Evolutionary conservation across 2,888 invertebrate species (phyloP).

Genomic region (Camponotus fellah): DNA sequence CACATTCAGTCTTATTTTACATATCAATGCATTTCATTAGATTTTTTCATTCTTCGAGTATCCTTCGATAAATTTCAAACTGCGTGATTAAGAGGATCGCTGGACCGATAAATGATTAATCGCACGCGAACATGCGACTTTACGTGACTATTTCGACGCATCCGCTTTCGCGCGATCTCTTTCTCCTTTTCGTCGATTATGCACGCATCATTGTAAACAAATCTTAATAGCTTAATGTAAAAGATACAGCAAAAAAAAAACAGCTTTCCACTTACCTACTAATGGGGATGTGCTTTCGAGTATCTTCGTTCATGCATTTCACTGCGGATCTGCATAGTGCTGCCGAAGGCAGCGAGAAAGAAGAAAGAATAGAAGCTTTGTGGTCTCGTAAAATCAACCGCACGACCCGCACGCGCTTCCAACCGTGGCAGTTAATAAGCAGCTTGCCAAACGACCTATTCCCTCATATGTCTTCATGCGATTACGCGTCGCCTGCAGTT

Average conservation of each 20-base stretch:
- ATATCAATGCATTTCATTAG: slow-evolving; percentile 53
- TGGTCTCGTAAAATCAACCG: slow-evolving; percentile 81
- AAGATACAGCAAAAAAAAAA: background rate
- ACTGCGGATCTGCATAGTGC: background rate
- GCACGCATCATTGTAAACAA: slow-evolving; percentile 23
- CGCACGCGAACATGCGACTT: slow-evolving; percentile 37
- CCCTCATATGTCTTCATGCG: slow-evolving; percentile 71
- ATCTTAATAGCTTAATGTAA: background rate
- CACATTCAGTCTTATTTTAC: slow-evolving; percentile 20
- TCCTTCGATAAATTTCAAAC: slow-evolving; percentile 39
- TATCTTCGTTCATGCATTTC: background rate
- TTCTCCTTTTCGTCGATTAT: slow-evolving; percentile 7
- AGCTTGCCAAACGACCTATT: slow-evolving; percentile 64
- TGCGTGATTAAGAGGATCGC: slow-evolving; percentile 32
- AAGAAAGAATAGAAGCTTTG: slow-evolving; percentile 72
- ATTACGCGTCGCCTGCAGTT: slow-evolving; percentile 45
- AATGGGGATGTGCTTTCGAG: background rate
- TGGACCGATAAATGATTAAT: slow-evolving; percentile 48
- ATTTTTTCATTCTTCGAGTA: slow-evolving; percentile 26
- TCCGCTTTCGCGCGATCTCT: slow-evolving; percentile 15
- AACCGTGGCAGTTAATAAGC: slow-evolving; percentile 72
- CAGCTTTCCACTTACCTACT: background rate
- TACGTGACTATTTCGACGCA: slow-evolving; percentile 33
- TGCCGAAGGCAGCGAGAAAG: slow-evolving; percentile 45
- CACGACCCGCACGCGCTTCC: slow-evolving; percentile 72